These are phyloP conservation scores for Lithophane ornitopus DNA, from an alignment of 2,888 invertebrate species.

Conservation along the genomic window DNA sequence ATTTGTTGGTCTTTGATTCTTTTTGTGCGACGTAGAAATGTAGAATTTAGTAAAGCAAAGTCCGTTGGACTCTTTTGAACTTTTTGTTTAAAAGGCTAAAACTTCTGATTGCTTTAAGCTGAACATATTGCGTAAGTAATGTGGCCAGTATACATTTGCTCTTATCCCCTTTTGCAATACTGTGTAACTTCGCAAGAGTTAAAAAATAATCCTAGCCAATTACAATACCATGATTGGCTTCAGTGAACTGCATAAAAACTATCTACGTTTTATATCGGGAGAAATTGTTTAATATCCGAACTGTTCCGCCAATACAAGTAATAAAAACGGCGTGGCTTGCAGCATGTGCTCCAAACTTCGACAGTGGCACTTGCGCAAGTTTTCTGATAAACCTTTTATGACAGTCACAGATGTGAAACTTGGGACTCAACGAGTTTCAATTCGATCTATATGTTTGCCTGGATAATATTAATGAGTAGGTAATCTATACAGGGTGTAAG, in stretches of 20 bases:
- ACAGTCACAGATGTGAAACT: constrained; percentile 23
- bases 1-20: background rate
- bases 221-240: background rate
- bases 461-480: background rate
- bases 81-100: constrained; percentile 1
- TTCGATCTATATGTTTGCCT: background rate
- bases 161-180: background rate
- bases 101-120: background rate
- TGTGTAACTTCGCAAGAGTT: background rate
- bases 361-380: constrained; percentile 32
- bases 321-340: constrained; percentile 39
- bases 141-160: background rate
- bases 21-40: background rate
- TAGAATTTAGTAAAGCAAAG: constrained; percentile 7
- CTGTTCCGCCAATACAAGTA: constrained; percentile 35
- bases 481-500: no score
- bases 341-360: constrained; percentile 48
- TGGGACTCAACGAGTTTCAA: background rate
- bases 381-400: constrained; percentile 39
- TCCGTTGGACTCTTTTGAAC: constrained; percentile 8
- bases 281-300: constrained; percentile 37
- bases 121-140: background rate
- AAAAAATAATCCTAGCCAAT: background rate
- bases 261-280: background rate
- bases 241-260: background rate